Conservation (phyloP, 1,140 invertebrate genomes). For the Bombus difficillimus region DNA sequence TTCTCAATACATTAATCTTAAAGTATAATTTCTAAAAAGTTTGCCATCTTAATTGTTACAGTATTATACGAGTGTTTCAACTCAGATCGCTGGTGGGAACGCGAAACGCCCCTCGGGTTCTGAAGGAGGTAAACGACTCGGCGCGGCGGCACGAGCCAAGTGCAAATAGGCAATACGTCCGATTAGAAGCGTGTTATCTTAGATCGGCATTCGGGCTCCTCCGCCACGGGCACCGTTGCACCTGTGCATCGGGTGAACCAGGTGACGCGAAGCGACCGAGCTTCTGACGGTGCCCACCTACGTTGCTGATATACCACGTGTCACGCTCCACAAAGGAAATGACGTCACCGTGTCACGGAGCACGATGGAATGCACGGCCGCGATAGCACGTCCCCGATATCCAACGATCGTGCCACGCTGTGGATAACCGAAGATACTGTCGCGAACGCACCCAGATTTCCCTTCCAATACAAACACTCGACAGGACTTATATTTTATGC, state of each 20-base stretch:
- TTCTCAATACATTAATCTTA: too few relatives aligned
- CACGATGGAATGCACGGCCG: conserved; percentile 60
- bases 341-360: conserved; percentile 70
- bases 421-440: conserved; percentile 3
- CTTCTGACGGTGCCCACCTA: conserved; percentile 70
- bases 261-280: conserved; percentile 20
- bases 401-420: not conserved
- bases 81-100: not conserved
- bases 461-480: not conserved
- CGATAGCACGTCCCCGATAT: conserved; percentile 19
- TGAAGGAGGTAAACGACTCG: not conserved
- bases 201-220: conserved; percentile 40
- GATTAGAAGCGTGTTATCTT: conserved; percentile 46
- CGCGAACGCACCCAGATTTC: not conserved
- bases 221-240: conserved; percentile 47
- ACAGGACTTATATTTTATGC: not conserved
- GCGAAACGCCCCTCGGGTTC: not conserved
- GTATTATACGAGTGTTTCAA: not conserved
- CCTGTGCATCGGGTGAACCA: conserved; percentile 50
- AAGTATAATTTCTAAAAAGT: too few relatives aligned
- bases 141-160: not conserved
- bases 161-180: not conserved
- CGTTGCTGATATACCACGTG: conserved; percentile 62
- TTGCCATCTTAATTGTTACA: too few relatives aligned
- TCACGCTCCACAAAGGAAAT: conserved; percentile 77